These are phyloP conservation scores for Mayetiola destructor DNA, from an alignment of 2,888 invertebrate genomes.

Conservation along the genomic window DNA sequence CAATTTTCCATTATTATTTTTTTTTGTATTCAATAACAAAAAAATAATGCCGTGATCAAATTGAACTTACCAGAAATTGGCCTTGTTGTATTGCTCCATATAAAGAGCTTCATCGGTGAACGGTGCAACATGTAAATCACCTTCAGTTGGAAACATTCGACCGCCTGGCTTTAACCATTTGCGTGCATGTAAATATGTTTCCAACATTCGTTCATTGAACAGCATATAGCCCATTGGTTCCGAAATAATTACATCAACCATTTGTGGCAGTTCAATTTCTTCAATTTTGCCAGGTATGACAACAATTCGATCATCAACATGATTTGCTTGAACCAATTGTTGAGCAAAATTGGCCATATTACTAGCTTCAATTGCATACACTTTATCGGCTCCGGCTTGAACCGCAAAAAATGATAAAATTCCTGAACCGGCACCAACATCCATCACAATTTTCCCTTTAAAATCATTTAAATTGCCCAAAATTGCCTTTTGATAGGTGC, in stretches of 20 bases:
- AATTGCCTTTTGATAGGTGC: slow-evolving; percentile 96
- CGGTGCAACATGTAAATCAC: slow-evolving; percentile 93
- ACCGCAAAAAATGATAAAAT: slow-evolving; percentile 96
- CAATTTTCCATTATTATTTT: background rate
- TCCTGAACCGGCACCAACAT: slow-evolving; percentile 97
- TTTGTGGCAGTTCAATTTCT: slow-evolving; percentile 89
- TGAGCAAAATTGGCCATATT: slow-evolving; percentile 96
- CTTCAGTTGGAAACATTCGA: slow-evolving; percentile 94
- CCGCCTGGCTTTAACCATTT: slow-evolving; percentile 90
- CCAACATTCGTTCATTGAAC: slow-evolving; percentile 97
- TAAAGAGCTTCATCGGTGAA: slow-evolving; percentile 95
- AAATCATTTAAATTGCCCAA: slow-evolving; percentile 86
- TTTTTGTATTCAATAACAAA: background rate
- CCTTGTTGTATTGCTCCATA: slow-evolving; percentile 96
- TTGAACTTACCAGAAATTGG: slow-evolving; percentile 71
- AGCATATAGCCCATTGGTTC: slow-evolving; percentile 99
- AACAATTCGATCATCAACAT: slow-evolving; percentile 70
- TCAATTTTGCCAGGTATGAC: slow-evolving; percentile 97
- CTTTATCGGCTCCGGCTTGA: slow-evolving; percentile 90
- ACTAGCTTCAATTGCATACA: slow-evolving; percentile 98
- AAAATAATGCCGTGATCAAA: background rate
- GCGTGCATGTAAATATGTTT: slow-evolving; percentile 95
- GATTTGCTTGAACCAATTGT: slow-evolving; percentile 77
- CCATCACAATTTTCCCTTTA: slow-evolving; percentile 38
- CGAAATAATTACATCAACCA: slow-evolving; percentile 92